Percentiles rank a stretch among this genome's conserved stretches.
Evolutionary conservation across 2,888 invertebrate species (phyloP).

Genomic region (Liodrosophila aerea): DNA sequence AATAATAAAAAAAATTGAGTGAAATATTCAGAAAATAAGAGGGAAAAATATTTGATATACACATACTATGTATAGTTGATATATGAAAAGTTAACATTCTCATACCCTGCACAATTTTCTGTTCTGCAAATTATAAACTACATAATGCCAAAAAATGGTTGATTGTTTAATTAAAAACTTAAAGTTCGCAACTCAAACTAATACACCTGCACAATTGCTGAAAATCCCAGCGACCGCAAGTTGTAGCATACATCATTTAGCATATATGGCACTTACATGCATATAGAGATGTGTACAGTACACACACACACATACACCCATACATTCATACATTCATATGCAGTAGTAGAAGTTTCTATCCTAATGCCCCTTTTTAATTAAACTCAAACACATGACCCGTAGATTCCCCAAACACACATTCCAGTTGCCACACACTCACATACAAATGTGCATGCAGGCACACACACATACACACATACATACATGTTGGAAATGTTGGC

Average conservation of each 20-base stretch:
- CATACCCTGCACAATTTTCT: no score
- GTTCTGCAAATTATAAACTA: no score
- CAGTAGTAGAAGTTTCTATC: constrained; percentile 33
- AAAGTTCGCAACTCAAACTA: constrained; percentile 23
- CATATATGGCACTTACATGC: constrained; percentile 23
- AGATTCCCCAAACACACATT: constrained; percentile 74
- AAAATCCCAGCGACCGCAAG: constrained; percentile 26
- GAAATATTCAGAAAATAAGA: no score
- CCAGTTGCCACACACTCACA: constrained; percentile 52
- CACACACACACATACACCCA: no score
- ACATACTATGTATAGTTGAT: no score
- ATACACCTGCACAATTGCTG: constrained; percentile 37
- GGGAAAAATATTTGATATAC: no score
- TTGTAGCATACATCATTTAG: constrained; percentile 48
- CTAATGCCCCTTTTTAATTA: constrained; percentile 76
- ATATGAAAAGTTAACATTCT: no score
- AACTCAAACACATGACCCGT: constrained; percentile 71
- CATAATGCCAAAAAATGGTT: no score
- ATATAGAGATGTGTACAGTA: constrained; percentile 14
- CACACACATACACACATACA: neutral
- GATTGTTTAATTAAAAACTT: no score
- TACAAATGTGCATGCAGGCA: neutral
- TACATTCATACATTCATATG: constrained; percentile 21
- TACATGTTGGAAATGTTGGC: neutral
- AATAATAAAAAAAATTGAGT: no score